Base-by-base conservation (phyloP, 2,113 vertebrate genomes). In the Corynorhinus townsendii region DNA sequence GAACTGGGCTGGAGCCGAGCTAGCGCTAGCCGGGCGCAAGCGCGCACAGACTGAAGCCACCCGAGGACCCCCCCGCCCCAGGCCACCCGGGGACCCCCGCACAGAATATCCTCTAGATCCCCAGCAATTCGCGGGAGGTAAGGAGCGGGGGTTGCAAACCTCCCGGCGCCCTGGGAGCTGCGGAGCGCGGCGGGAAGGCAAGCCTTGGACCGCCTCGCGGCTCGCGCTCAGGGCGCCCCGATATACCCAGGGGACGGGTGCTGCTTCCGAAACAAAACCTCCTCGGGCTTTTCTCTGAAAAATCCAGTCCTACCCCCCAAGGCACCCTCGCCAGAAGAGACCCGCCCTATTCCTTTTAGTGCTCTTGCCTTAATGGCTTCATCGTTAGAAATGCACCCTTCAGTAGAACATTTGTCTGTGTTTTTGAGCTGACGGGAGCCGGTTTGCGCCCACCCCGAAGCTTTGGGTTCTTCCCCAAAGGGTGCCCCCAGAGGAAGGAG, bases 121-220 rank as follows among this genome's bases (percentile, higher is more conserved):
- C 97, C 90, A 95, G 96, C 97, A 92, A 86, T 86, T 96, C 83
- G 93, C 97, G 75, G 86, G 93, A 96, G 96, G 97, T 96, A 97
- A 97, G 97, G 64, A 97, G 87, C 64, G 40, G 89, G 82, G 95
- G 87, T 68, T 92, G 95, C 90, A 43, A 82, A 45, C 72, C 69
- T 11, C 91, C 22, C 5, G 33, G 94, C 66, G 71, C 76, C 72
- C 14, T 3, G 45, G 66, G 62, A 86, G 56, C 69, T 2, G 83
- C 75, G 45, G 45, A 90, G 94, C 89, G 85, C 90, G 30, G 71
- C 33, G 20, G 94, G 94, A 2, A 95, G 92, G 77, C 80, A 33
- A 93, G 69, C 90, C 87, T 49, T 2, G 89, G 80, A 79, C 66
- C 4, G 35, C 90, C 35, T 64, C 24, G 35, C 87, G 17, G 87